These are phyloP conservation scores for Acipenser oxyrinchus DNA, from an alignment of 2,797 vertebrate genomes.

Conservation along the genomic window DNA sequence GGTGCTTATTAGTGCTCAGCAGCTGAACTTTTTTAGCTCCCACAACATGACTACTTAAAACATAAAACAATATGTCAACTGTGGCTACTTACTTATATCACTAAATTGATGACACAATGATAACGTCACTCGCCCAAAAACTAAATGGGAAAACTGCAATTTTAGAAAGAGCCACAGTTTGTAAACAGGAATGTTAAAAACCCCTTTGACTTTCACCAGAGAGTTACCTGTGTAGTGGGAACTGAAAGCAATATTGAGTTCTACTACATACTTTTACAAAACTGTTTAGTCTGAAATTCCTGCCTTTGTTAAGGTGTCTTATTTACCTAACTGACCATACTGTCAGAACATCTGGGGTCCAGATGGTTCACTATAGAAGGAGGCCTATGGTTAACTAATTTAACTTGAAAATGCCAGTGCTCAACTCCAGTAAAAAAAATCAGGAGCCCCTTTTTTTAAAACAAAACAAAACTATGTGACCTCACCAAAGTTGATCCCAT, in stretches of 20 bases:
- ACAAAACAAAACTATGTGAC: not conserved
- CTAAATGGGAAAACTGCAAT: not conserved
- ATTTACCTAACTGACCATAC: conserved; percentile 34
- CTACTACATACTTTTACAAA: conserved; percentile 27
- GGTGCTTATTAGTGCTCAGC: not conserved
- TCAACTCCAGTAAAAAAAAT: not conserved
- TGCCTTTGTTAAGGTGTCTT: conserved; percentile 28
- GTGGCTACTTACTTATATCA: not conserved
- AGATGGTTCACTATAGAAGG: conserved; percentile 31
- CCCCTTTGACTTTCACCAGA: not conserved
- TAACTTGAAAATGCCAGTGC: not conserved
- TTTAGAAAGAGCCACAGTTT: not conserved
- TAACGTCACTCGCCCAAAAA: not conserved
- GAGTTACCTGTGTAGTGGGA: not conserved
- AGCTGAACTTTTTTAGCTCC: not conserved
- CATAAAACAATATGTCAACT: not conserved
- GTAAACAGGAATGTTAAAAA: not conserved
- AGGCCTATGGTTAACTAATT: not conserved
- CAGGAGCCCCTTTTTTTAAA: not conserved
- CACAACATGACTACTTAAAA: not conserved
- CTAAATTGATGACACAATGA: not conserved
- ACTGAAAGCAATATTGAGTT: conserved; percentile 32
- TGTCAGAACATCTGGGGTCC: conserved; percentile 44
- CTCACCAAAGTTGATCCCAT: not conserved
- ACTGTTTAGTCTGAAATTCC: conserved; percentile 55